These are phyloP conservation scores for Aporophyla lueneburgensis DNA, from an alignment of 2,888 invertebrate species.

Conservation along the genomic window DNA sequence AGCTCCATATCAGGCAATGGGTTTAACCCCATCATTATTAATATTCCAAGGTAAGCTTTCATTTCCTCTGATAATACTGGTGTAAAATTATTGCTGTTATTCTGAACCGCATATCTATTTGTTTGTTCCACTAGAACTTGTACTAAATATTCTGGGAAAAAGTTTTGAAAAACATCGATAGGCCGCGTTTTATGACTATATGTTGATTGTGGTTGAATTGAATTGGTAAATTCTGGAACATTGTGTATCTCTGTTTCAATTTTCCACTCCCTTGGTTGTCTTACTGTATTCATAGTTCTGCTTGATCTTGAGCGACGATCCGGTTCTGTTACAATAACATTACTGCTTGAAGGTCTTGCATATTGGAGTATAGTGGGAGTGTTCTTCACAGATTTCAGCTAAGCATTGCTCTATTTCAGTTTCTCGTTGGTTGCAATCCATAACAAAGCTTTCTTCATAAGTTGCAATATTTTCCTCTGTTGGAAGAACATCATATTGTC, in stretches of 20 bases:
- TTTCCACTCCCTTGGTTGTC: conserved; percentile 54
- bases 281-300: conserved; percentile 47
- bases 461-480: no score
- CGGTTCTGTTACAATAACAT: conserved; percentile 37
- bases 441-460: conserved; percentile 33
- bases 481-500: no score
- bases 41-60: conserved; percentile 55
- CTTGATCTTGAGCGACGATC: conserved; percentile 41
- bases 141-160: conserved; percentile 59
- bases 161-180: conserved; percentile 51
- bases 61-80: conserved; percentile 44
- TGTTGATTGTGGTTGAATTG: conserved; percentile 45
- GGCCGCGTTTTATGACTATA: conserved; percentile 59
- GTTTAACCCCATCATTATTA: conserved; percentile 61
- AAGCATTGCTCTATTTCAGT: conserved; percentile 52
- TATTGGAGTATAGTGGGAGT: conserved; percentile 30
- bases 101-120: conserved; percentile 59
- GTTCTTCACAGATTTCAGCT: no score
- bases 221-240: conserved; percentile 53
- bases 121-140: conserved; percentile 57
- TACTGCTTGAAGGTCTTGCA: conserved; percentile 31
- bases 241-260: conserved; percentile 50
- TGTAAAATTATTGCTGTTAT: conserved; percentile 45
- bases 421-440: conserved; percentile 45
- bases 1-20: no score